Base-by-base conservation (phyloP, 2,888 invertebrate genomes). In the Achlya flavicornis region DNA sequence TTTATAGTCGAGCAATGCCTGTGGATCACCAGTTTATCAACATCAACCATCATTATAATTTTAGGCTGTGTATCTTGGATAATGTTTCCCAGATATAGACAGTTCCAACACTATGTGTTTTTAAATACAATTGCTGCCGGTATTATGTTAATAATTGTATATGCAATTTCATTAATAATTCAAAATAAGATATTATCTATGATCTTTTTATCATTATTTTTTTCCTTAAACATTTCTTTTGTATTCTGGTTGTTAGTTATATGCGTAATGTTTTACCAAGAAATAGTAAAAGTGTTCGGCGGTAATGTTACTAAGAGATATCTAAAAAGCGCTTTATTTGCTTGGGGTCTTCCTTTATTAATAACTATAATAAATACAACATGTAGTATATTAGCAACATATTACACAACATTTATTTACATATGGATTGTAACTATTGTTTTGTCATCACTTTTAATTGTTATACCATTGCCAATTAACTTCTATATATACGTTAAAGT, bases 61-160 rank as follows among this genome's bases (percentile, higher is more conserved):
- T 16, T 58, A 10, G 58, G 58, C 58, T 35, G 33, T 35, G 33
- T 58, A 35, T 58, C 58, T 10, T 58, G 58, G 58, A 58, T 38
- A 35, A 58, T n/a, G 10, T 16, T 38, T 2, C 58, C 33, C 1
- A 35, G 8, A 35, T 58, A 16, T n/a, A 35, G 58, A 35, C 4
- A 14, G 8, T 35, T 58, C 8, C 4, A 58, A 35, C 35, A 58
- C 10, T 58, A 38, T 16, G 16, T 58, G 3, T 58, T 58, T 33
- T 16, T 58, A 7, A 58, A 58, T 16, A 58, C 38, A 35, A 58
- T 58, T n/a, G 0, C 38, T 14, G 33, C 58, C 1, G 11, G 58
- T 35, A 6, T 35, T 4, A 33, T 35, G 35, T 1, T 10, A 35
- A n/a, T 16, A 12, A n/a, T 58, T 6, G 4, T 4, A 12, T 46